Evolutionary conservation across 1,140 invertebrate genomes (phyloP).

Genomic region (Camponotus pennsylvanicus): DNA sequence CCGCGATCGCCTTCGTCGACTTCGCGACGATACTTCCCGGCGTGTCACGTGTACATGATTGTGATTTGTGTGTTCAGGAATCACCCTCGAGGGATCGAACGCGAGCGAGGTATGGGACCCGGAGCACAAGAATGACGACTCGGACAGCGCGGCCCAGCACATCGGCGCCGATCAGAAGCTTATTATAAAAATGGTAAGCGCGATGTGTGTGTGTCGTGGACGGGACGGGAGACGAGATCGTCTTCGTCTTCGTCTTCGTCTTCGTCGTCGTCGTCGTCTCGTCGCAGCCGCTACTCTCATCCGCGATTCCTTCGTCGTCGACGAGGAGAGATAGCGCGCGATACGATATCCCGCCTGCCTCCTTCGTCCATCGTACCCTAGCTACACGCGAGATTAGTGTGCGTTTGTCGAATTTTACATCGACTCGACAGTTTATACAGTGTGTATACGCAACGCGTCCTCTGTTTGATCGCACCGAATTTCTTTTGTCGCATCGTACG

Average conservation of each 20-base stretch:
- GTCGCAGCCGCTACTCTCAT: neutral
- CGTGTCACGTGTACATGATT: neutral
- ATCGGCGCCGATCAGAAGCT: constrained; percentile 85
- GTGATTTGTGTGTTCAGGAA: constrained; percentile 80
- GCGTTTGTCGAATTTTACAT: neutral
- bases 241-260: neutral
- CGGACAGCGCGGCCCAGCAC: constrained; percentile 81
- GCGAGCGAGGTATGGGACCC: constrained; percentile 84
- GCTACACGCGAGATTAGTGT: neutral
- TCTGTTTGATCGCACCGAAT: neutral
- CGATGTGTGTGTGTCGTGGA: neutral
- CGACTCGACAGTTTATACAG: neutral
- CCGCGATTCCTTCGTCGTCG: neutral
- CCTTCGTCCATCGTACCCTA: neutral
- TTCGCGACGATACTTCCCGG: neutral
- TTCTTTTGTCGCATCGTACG: constrained; percentile 27
- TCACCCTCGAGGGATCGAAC: constrained; percentile 81
- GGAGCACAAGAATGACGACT: constrained; percentile 83
- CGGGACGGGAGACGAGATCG: neutral
- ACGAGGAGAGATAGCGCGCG: neutral
- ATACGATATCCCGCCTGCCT: neutral
- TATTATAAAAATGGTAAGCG: constrained; percentile 85
- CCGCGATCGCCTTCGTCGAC: neutral
- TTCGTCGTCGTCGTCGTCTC: neutral
- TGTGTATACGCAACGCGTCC: neutral